These are phyloP conservation scores for Lemur catta DNA, from an alignment of 2,797 vertebrate genomes.

Conservation along the genomic window DNA sequence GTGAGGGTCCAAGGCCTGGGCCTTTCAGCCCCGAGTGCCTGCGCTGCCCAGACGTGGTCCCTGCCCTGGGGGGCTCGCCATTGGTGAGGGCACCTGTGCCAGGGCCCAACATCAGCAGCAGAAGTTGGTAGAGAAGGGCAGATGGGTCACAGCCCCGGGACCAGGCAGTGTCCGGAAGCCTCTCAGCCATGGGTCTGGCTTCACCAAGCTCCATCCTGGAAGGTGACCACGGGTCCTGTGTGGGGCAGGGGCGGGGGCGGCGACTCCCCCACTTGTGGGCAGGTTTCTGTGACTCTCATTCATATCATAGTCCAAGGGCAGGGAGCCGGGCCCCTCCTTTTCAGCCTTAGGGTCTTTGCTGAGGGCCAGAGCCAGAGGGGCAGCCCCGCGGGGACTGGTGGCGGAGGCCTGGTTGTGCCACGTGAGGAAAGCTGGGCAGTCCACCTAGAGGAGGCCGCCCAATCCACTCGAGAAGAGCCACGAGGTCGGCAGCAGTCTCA, in stretches of 20 bases:
- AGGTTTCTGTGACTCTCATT: neutral
- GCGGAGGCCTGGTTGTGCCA: neutral
- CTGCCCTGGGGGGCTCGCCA: neutral
- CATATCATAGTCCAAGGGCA: neutral
- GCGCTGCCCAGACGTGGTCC: neutral
- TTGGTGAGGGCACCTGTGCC: neutral
- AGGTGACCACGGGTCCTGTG: neutral
- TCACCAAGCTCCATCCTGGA: conserved; percentile 29
- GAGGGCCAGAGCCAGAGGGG: neutral
- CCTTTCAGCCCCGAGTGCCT: neutral
- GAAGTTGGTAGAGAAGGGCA: neutral
- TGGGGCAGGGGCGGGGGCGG: neutral
- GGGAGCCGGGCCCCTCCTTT: neutral
- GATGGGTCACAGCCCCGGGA: neutral
- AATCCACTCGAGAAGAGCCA: neutral
- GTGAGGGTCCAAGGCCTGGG: neutral
- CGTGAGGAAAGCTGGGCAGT: neutral
- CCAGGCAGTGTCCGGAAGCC: neutral
- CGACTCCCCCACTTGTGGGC: neutral
- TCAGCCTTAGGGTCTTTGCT: neutral
- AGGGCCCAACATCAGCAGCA: neutral
- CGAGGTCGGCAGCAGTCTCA: accelerated
- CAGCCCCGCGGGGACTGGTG: neutral
- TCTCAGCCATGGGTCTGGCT: conserved; percentile 31
- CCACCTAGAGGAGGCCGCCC: neutral